These are phyloP conservation scores for Melinaea marsaeus DNA, from an alignment of 2,888 invertebrate species.

Conservation along the genomic window DNA sequence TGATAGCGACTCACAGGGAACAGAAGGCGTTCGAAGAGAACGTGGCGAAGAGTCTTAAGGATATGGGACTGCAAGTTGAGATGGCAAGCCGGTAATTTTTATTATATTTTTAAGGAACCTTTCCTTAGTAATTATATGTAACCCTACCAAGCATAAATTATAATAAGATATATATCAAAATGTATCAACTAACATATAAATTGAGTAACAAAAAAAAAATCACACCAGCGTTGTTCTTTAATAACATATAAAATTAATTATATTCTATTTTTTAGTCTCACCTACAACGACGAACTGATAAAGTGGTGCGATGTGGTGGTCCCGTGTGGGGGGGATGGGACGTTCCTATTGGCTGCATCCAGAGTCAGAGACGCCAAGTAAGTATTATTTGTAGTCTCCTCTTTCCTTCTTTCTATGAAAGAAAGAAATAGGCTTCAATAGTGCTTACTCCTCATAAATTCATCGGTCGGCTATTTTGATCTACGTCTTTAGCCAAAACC, in stretches of 20 bases:
- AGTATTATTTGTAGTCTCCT: conserved; percentile 33
- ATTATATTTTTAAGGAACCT: neutral
- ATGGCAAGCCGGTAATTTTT: conserved; percentile 83
- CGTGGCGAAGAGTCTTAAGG: conserved; percentile 79
- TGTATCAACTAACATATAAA: no score
- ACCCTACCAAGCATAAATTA: no score
- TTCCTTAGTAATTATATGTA: neutral
- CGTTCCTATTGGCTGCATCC: conserved; percentile 95
- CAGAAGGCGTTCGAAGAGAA: conserved; percentile 86
- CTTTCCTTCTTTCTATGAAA: no score
- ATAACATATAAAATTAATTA: no score
- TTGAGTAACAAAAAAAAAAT: no score
- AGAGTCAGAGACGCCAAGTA: conserved; percentile 81
- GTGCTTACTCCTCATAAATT: no score
- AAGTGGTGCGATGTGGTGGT: conserved; percentile 94
- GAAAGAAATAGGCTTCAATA: no score
- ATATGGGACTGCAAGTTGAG: conserved; percentile 87
- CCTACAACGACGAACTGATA: conserved; percentile 79
- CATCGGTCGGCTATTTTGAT: no score
- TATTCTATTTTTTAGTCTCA: conserved; percentile 45
- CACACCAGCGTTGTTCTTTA: no score
- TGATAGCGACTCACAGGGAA: conserved; percentile 86
- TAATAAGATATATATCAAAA: no score
- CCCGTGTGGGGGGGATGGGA: conserved; percentile 97
- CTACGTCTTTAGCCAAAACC: no score